Percentiles rank a stretch among this genome's conserved stretches.
Conservation (phyloP, 2,797 vertebrate species). For the Oophaga sylvatica region DNA sequence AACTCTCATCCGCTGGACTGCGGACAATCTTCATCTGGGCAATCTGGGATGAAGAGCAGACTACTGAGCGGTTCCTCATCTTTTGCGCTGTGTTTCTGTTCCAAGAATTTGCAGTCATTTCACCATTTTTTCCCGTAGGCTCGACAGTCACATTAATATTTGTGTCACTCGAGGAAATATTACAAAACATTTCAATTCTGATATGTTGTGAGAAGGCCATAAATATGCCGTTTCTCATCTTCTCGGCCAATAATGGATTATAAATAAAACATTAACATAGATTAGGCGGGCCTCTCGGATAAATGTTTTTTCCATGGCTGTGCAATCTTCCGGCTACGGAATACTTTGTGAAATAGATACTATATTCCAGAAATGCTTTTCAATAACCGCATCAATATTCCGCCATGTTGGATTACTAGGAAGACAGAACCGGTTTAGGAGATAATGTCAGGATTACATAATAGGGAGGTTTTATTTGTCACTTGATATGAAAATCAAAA, state of each 20-base stretch:
- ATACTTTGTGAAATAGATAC: constrained; percentile 28
- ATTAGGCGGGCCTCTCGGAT: constrained; percentile 29
- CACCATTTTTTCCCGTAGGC: constrained; percentile 22
- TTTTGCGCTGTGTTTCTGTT: not conserved
- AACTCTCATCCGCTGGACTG: not conserved
- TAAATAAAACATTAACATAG: constrained; percentile 52
- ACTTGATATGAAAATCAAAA: not conserved
- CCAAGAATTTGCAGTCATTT: constrained; percentile 13
- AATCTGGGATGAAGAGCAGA: not conserved
- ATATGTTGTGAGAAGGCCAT: constrained; percentile 29
- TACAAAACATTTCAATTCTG: constrained; percentile 50
- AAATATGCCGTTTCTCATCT: constrained; percentile 46
- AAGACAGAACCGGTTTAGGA: not conserved
- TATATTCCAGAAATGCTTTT: not conserved
- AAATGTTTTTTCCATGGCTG: constrained; percentile 44
- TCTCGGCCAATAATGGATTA: constrained; percentile 39
- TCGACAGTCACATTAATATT: constrained; percentile 46
- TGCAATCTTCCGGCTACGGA: constrained; percentile 14
- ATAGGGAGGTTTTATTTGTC: not conserved
- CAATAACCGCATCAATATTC: constrained; percentile 23
- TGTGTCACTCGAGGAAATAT: constrained; percentile 48
- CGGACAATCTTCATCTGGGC: not conserved
- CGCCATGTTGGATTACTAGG: not conserved
- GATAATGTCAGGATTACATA: not conserved
- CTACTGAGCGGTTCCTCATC: not conserved